Base-by-base conservation (phyloP, 2,113 vertebrate genomes). In the Rhabdornis inornatus region DNA sequence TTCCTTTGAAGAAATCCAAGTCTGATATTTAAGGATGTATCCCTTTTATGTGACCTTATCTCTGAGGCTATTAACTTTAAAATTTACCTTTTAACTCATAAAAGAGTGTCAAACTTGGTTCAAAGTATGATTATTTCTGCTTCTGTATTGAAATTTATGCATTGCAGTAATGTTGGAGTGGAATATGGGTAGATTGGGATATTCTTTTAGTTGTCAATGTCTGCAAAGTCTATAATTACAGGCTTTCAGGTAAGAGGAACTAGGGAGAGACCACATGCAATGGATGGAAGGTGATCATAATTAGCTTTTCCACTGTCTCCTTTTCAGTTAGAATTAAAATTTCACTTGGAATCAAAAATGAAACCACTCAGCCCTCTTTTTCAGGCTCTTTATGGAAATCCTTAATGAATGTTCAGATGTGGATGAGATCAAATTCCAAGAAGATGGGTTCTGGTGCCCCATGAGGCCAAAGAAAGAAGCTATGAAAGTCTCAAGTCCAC, bases 371-470 rank as follows among this genome's bases (percentile, higher is more conserved):
- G 55, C 70, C 50, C 84, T 97, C 55, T 63, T 85, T 97, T 94
- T 79, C 91, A 99, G 99, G 37, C 98, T 99, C 21, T 99, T 99
- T 94, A 98, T 99, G 98, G 99, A 99, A 98, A 99, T 99, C 93
- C 98, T 99, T 90, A 99, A 98, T 77, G 99, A 99, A 95, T 99
- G 99, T 96, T 99, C 99, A 12, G 99, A 99, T 91, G 98, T 99
- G 60, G 99, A 99, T 94, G 99, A 99, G 96, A 99, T 99, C 84
- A 99, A 99, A 97, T 99, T 99, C 95, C 99, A 99, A 87, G 99
- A 99, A 93, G 99, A 99, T 53, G 99, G 99, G 21, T 99, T 98
- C 30, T 99, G 99, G 99, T 99, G 99, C 92, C 99, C 99, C 49
- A 99, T 99, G 99, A 99, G 99, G 97, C 99, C 99, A 91, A 99